phyloP scores from a whole-genome alignment of 2,888 invertebrate species.

The Orthosia cruda region DNA sequence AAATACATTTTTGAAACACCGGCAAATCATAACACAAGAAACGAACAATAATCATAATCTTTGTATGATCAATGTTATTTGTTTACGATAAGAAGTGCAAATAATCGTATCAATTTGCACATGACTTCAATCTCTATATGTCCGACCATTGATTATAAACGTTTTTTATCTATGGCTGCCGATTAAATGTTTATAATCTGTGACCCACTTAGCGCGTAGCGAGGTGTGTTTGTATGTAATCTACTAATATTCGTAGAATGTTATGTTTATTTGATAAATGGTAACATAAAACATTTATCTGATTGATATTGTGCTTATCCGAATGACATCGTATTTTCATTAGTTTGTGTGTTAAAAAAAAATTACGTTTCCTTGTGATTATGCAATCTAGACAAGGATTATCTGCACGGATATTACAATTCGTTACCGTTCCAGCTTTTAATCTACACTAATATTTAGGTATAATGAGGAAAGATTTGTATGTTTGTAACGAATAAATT shows the following conservation, averaged over 20 bases:
- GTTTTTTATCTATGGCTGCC: slow-evolving; percentile 15
- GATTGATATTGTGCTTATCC: background rate
- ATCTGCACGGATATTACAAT: slow-evolving; percentile 3
- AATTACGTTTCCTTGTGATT: slow-evolving; percentile 5
- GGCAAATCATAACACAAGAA: slow-evolving; percentile 3
- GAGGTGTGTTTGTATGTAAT: slow-evolving; percentile 23
- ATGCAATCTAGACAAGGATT: background rate
- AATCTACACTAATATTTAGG: too few relatives aligned
- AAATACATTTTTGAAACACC: background rate
- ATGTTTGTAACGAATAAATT: too few relatives aligned
- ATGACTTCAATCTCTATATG: slow-evolving; percentile 15
- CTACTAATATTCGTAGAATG: slow-evolving; percentile 19
- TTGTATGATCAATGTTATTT: slow-evolving; percentile 12
- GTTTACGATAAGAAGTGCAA: slow-evolving; percentile 21
- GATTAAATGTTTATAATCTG: slow-evolving; percentile 26
- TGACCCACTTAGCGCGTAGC: slow-evolving; percentile 33
- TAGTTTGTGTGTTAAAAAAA: background rate
- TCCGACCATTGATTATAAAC: slow-evolving; percentile 5
- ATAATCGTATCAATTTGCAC: slow-evolving; percentile 10
- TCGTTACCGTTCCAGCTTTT: background rate
- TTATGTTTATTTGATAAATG: slow-evolving; percentile 3
- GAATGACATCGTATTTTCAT: slow-evolving; percentile 2
- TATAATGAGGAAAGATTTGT: too few relatives aligned
- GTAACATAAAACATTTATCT: slow-evolving; percentile 13
- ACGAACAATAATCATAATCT: slow-evolving; percentile 2